Evolutionary conservation across 2,888 invertebrate genomes (phyloP), one percentile per base, ranked within the genome.

Genomic region (Thymelicus acteon): DNA sequence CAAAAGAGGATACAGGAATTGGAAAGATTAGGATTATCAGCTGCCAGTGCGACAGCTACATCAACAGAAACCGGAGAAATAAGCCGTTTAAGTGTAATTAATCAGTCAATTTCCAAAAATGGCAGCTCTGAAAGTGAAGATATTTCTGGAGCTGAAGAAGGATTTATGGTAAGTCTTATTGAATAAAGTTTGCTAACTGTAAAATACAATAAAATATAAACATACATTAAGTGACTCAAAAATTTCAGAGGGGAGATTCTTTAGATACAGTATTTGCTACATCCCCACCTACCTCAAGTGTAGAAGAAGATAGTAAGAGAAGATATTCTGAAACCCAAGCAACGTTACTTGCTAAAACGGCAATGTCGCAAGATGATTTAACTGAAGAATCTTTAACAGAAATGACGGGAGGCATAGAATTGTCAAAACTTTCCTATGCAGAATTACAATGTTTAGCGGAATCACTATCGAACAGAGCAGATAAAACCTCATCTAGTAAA

Each of bases 1-100:
- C 97, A 97, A 84, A 94, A 94, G 77, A 94, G 97, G 80, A 96
- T 97, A 79, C 94, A 95, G 84, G 95, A 96, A 82, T 83, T 97
- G 77, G 96, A 97, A 82, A 88, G 85, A 68, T 74, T 90, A 58
- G 92, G 92, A 1, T 74, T 89, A 24, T 69, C 84, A 31, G 79
- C 83, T 2, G 62, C 75, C 13, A 81, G 73, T 75, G 78, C 80
- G 7, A 66, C 76, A 39, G 67, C 72, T 19, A 79, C 79, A 60
- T 74, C 74, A 40, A 67, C 74, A n/a, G 78, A 77, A 48, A 75
- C 73, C 60, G 78, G 79, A 24, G 64, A 66, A 71, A 76, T 19
- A 49, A 72, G 10, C 52, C 75, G 44, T 37, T 40, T 75, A 80
- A 75, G 72, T 75, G 60, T 69, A 62, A 70, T 73, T 10, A 80